Evolutionary conservation across 1,140 invertebrate genomes (phyloP), one percentile per base, ranked within the genome.

Genomic region (Parasteatoda tepidariorum): DNA sequence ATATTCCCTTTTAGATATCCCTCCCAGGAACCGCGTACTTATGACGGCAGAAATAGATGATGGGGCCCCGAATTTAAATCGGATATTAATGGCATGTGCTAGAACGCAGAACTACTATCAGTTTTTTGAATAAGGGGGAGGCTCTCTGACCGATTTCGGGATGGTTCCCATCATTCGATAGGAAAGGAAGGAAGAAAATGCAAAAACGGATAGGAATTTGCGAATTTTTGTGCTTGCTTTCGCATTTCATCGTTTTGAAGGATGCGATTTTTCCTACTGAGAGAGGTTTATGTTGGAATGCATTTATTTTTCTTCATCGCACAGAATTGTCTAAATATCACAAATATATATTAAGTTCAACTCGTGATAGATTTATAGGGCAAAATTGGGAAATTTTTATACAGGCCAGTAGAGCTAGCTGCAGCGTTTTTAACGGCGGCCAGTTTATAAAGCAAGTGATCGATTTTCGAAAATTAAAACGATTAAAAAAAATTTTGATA

Each of bases 41-140:
- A 75, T 75, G 73, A 75, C 57, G 73, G 73, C 73, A 75, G 57
- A 61, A n/a, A 75, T 75, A 75, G 73, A 75, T 75, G 73, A 75
- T 75, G 73, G 73, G 1, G 24, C 33, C 34, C 55, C 73, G 73
- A 75, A 75, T 75, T 75, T 75, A 75, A 75, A 75, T 75, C 73
- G 73, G 73, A 75, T 75, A 75, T 75, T 75, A 75, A 75, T 75
- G 73, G 73, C 28, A 61, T 75, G 73, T 57, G 31, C 28, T 33
- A 22, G 55, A 75, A 57, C n/a, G 38, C 38, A 48, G 38, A 48
- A 18, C 38, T 48, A 48, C 38, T 48, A 48, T 48, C 38, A 48
- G 38, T 48, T 48, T 48, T 48, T 48, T 48, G n/a, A n/a, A n/a
- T n/a, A n/a, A 9, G 38, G 38, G 4, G 18, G 18, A 48, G 38